Conservation (phyloP, 2,113 vertebrate species). For the Lipophrys pholis region DNA sequence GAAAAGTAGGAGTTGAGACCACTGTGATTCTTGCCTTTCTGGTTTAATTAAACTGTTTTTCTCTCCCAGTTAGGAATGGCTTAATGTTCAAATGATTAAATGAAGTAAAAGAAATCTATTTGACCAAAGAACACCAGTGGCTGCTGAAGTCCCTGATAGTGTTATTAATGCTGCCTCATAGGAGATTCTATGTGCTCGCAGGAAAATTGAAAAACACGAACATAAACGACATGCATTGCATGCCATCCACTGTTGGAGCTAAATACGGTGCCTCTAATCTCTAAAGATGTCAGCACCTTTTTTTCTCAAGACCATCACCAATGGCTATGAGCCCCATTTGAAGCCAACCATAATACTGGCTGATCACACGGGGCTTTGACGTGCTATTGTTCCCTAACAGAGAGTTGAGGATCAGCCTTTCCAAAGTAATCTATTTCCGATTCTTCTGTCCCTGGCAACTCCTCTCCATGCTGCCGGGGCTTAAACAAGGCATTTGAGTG, state of each 20-base stretch:
- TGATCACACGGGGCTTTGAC: conserved; percentile 45
- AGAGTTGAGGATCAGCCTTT: conserved; percentile 51
- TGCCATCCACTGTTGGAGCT: conserved; percentile 22
- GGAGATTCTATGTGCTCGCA: background rate
- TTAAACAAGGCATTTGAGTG: conserved; percentile 29
- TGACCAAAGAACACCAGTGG: too few species aligned
- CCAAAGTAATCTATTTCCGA: conserved; percentile 70
- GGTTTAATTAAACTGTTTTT: background rate
- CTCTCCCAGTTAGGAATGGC: too few species aligned
- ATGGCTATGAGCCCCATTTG: conserved; percentile 39
- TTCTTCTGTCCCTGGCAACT: conserved; percentile 45
- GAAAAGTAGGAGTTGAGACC: background rate
- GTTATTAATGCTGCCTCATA: too few species aligned
- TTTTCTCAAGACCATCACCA: conserved; percentile 44
- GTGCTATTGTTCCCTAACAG: conserved; percentile 61
- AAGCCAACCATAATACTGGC: conserved; percentile 50
- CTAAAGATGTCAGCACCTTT: conserved; percentile 61
- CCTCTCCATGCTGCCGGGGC: background rate
- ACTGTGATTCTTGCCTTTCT: background rate
- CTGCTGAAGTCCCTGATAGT: too few species aligned
- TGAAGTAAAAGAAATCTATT: background rate
- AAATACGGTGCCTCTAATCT: conserved; percentile 71
- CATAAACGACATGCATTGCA: conserved; percentile 12
- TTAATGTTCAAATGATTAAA: background rate
- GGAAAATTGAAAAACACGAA: background rate